Evolutionary conservation across 2,113 vertebrate species (phyloP).

Genomic region (Pimephales promelas): DNA sequence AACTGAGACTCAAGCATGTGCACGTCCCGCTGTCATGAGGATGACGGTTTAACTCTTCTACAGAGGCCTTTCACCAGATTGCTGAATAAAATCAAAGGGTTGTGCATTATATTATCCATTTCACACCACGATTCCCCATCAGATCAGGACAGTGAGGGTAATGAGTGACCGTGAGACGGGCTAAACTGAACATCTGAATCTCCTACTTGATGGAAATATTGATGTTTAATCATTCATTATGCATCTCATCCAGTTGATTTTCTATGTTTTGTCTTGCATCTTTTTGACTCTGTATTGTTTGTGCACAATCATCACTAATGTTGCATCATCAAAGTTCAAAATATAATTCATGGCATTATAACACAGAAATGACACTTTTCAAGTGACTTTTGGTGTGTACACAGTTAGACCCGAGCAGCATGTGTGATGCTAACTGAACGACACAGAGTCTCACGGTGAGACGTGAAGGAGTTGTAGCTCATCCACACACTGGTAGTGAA

Average conservation of each 20-base stretch:
- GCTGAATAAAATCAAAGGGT: not conserved
- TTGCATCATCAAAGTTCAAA: not conserved
- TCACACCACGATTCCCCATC: not conserved
- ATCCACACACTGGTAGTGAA: slow-evolving; percentile 26
- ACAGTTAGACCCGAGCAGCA: not conserved
- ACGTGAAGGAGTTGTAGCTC: not conserved
- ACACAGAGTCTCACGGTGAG: not conserved
- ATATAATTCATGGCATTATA: not conserved
- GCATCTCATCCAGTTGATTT: not conserved
- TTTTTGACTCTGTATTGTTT: not conserved
- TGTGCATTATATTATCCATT: not conserved
- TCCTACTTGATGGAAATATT: not conserved
- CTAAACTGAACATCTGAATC: not conserved
- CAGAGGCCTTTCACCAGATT: not conserved
- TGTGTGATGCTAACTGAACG: not conserved
- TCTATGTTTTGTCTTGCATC: not conserved
- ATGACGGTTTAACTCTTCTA: not conserved
- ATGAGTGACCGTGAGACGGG: no score
- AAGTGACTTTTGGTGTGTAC: not conserved
- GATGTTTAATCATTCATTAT: not conserved
- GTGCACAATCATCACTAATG: not conserved
- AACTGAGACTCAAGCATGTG: not conserved
- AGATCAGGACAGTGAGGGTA: not conserved
- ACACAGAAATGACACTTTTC: not conserved
- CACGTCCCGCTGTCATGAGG: not conserved